A percentile compares a stretch with the other conserved stretches of the same genome.
These are phyloP conservation scores for Ciconia stormi DNA, from an alignment of 2,113 vertebrate genomes.

Conservation along the genomic window DNA sequence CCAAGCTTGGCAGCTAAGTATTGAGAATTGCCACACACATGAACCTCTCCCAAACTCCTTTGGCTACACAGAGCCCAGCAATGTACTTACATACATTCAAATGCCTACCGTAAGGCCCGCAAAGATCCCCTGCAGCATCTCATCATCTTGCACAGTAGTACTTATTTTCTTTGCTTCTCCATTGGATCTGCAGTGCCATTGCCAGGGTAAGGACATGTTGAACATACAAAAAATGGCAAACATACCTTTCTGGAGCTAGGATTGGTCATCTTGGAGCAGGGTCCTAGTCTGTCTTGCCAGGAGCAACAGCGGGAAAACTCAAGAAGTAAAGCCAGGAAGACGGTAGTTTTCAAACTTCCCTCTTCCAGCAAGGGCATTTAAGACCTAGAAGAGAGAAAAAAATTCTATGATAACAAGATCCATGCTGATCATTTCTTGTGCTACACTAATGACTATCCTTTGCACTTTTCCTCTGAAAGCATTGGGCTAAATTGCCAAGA, in stretches of 20 bases:
- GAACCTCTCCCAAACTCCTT: neutral
- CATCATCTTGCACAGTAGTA: neutral
- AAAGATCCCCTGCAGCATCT: neutral
- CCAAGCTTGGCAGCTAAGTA: neutral
- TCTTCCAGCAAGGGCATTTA: neutral
- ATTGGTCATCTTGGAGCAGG: neutral
- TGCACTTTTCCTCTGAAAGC: neutral
- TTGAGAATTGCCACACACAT: neutral
- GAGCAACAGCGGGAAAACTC: neutral
- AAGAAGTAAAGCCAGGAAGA: neutral
- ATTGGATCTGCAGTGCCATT: neutral
- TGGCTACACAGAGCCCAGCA: neutral
- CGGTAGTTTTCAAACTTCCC: neutral
- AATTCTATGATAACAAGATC: neutral
- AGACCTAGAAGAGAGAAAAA: neutral
- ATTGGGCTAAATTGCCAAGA: neutral
- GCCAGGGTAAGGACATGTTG: neutral
- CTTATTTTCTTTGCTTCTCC: neutral
- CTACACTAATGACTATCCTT: neutral
- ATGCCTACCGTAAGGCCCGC: neutral
- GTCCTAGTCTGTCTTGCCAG: neutral
- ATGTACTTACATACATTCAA: rapidly evolving
- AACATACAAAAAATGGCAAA: neutral
- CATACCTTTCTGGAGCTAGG: neutral
- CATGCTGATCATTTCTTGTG: neutral